These are phyloP conservation scores for Pseudorectes ferrugineus DNA, from an alignment of 2,113 vertebrate species.

Conservation along the genomic window DNA sequence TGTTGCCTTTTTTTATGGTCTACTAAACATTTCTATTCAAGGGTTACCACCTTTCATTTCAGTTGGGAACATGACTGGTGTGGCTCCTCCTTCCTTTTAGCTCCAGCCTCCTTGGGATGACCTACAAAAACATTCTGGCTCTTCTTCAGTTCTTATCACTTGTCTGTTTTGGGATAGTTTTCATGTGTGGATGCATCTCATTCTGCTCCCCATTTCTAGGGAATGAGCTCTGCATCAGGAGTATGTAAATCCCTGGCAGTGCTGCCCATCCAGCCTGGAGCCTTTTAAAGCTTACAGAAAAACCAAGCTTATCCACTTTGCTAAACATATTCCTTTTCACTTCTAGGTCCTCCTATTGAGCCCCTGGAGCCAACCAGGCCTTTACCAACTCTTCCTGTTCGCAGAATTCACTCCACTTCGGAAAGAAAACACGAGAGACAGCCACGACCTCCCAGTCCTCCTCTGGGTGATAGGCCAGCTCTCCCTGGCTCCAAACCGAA, in stretches of 20 bases:
- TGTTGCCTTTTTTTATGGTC: neutral
- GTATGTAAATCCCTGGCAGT: neutral
- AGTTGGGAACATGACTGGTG: neutral
- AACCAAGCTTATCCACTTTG: neutral
- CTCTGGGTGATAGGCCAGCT: conserved; percentile 85
- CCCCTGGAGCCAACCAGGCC: conserved; percentile 93
- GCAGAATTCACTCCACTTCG: conserved; percentile 85
- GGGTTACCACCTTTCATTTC: neutral
- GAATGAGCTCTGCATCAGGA: neutral
- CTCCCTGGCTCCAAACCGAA: conserved; percentile 88
- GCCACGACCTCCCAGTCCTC: conserved; percentile 81
- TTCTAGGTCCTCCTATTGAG: conserved; percentile 87
- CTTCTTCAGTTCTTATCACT: neutral
- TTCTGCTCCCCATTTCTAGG: neutral
- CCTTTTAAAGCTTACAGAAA: neutral
- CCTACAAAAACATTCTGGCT: neutral
- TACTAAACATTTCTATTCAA: neutral
- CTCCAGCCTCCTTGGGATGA: neutral
- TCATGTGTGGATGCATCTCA: neutral
- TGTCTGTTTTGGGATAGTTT: neutral
- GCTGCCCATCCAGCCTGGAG: neutral
- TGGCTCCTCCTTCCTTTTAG: neutral
- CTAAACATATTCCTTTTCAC: conserved; percentile 28
- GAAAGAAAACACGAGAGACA: conserved; percentile 89
- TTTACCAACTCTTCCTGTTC: conserved; percentile 89